phyloP scores from a whole-genome alignment of 92 coral and sea anemone genomes.

The Parazoanthus swiftii region DNA sequence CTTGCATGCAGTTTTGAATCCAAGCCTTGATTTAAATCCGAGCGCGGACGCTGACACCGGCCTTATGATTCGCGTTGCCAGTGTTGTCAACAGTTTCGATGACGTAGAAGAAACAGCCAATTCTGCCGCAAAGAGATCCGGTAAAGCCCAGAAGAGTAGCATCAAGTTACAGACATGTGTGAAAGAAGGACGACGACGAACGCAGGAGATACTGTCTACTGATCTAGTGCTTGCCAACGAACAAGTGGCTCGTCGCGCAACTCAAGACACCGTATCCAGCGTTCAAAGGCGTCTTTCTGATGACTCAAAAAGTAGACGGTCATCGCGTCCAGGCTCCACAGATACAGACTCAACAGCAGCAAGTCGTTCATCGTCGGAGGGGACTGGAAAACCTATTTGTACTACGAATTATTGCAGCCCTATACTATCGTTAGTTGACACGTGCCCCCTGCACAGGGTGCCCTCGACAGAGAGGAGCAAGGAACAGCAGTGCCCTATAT shows the following conservation, averaged over 20 bases:
- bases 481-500: constrained; percentile 68
- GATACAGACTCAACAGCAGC: constrained; percentile 26
- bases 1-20: not conserved
- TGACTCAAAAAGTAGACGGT: constrained; percentile 12
- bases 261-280: constrained; percentile 22
- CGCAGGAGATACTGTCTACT: constrained; percentile 35
- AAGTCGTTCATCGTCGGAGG: constrained; percentile 49
- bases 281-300: not conserved
- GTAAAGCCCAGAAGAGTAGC: constrained; percentile 28
- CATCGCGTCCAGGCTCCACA: constrained; percentile 12
- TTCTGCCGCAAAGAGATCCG: not conserved
- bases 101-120: constrained; percentile 4
- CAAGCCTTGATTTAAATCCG: not conserved
- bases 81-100: constrained; percentile 28
- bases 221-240: constrained; percentile 39
- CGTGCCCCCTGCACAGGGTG: constrained; percentile 69
- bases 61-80: constrained; percentile 34
- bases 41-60: constrained; percentile 17
- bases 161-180: constrained; percentile 41
- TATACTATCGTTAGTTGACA: constrained; percentile 74
- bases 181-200: constrained; percentile 38
- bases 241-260: constrained; percentile 24
- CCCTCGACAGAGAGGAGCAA: constrained; percentile 58
- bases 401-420: constrained; percentile 84
- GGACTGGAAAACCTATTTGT: constrained; percentile 58